Base-by-base conservation (phyloP, 1,140 invertebrate genomes). In the Dendrolimus punctatus region DNA sequence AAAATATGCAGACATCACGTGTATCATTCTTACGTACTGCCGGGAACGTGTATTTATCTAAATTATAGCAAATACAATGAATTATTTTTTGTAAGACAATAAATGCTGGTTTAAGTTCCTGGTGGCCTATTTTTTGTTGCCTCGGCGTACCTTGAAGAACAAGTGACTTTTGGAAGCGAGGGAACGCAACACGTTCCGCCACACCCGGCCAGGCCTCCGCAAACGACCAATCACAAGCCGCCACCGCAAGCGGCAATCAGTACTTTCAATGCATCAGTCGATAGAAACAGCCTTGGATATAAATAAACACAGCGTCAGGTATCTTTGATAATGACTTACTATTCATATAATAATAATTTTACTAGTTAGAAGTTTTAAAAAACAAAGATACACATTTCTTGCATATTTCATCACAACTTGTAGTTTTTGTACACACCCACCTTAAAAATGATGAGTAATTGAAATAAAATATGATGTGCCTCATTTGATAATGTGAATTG, bases 201-300 rank as follows among this genome's bases (percentile, higher is more conserved):
- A 80, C 80, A 83, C 80, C 77, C 77, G 62, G 76, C 74, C 80
- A 78, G 76, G 77, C 80, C 80, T 71, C 74, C 80, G 53, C 37
- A 6, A 55, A 38, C 55, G 57, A 45, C 80, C 80, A 83, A 83
- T 83, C 73, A 68, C 43, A 63, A 47, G 54, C 53, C 60, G 62
- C 63, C 77, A 70, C 54, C 71, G 62, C 64, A 55, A 60, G 66
- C 67, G 57, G 64, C 68, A 76, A 77, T 79, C 74, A 69, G 64
- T 71, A 77, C 76, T 80, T 80, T 80, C 77, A 60, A 75, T 73
- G 66, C 62, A 68, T 73, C 66, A 62, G 70, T 73, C 70, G 73
- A 68, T 68, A 71, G 46, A 23, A 23, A 69, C 72, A 76, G 55
- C 80, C 77, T 79, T 79, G 73, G 56, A 59, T 61, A 58, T 62